These are phyloP conservation scores for Leucoraja ocellata DNA, from an alignment of 2,797 vertebrate species.

Conservation along the genomic window DNA sequence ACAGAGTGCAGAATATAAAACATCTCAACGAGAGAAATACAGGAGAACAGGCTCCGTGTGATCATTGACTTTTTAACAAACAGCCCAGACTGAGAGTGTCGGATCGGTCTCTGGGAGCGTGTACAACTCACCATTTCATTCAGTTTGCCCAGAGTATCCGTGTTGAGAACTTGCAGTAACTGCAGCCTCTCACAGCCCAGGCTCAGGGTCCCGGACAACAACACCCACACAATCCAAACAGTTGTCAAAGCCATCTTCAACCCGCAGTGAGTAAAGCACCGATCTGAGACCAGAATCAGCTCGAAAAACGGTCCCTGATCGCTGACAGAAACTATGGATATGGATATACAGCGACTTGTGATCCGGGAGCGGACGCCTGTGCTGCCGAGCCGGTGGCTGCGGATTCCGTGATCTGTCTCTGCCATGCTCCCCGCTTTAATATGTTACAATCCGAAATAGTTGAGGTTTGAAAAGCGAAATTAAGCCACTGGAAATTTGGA, in stretches of 20 bases:
- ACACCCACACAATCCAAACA: neutral
- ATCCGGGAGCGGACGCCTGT: too few species aligned
- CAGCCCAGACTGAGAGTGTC: too few species aligned
- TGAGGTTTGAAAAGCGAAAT: neutral
- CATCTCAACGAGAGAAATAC: too few species aligned
- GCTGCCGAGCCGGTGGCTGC: too few species aligned
- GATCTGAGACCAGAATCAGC: too few species aligned
- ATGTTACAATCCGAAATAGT: too few species aligned
- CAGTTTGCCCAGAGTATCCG: neutral
- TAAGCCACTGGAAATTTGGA: neutral
- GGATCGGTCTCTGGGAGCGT: neutral
- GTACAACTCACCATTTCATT: neutral
- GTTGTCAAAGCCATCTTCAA: neutral
- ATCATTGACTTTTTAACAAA: neutral
- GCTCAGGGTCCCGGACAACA: neutral
- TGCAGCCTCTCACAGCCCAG: constrained; percentile 24
- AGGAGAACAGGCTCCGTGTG: too few species aligned
- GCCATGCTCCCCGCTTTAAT: too few species aligned
- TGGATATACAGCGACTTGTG: too few species aligned
- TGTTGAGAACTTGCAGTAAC: constrained; percentile 17
- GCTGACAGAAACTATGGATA: too few species aligned
- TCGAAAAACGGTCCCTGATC: neutral
- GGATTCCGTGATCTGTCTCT: too few species aligned
- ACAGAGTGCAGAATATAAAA: too few species aligned
- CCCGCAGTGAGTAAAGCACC: neutral